These are phyloP conservation scores for Coelopa pilipes DNA, from an alignment of 2,888 invertebrate species.

Conservation along the genomic window DNA sequence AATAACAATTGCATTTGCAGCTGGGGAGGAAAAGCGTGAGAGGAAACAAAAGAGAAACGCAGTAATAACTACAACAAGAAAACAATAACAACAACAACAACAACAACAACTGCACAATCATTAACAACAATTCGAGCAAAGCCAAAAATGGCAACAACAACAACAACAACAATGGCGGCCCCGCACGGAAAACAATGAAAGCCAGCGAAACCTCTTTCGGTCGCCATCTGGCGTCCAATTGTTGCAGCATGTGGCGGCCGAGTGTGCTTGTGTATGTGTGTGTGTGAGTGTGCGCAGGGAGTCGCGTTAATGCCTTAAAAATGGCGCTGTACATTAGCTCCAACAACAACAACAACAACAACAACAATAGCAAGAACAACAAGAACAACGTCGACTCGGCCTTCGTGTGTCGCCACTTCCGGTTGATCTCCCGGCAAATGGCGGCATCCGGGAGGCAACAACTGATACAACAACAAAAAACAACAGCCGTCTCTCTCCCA, in stretches of 20 bases:
- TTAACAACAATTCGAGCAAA: too few relatives aligned
- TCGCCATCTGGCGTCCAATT: background rate
- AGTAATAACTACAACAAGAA: background rate
- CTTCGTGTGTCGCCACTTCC: background rate
- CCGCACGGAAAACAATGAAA: slow-evolving; percentile 13
- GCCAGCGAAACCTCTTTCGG: slow-evolving; percentile 2
- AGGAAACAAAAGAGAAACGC: too few relatives aligned
- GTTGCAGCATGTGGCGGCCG: background rate
- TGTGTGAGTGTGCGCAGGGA: too few relatives aligned
- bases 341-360: background rate
- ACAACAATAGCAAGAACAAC: background rate
- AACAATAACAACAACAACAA: slow-evolving; percentile 10
- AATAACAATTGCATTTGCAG: background rate
- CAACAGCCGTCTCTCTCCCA: too few relatives aligned
- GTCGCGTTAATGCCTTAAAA: background rate
- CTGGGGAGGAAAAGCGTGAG: too few relatives aligned
- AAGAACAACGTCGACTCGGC: too few relatives aligned
- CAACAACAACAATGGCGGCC: too few relatives aligned
- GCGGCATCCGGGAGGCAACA: too few relatives aligned
- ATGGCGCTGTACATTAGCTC: background rate
- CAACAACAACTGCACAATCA: background rate
- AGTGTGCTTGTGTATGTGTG: too few relatives aligned
- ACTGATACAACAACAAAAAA: too few relatives aligned
- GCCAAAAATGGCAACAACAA: too few relatives aligned
- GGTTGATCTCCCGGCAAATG: background rate